phyloP scores from a whole-genome alignment of 2,113 vertebrate species.

The Cryptomyrus ogoouensis region DNA sequence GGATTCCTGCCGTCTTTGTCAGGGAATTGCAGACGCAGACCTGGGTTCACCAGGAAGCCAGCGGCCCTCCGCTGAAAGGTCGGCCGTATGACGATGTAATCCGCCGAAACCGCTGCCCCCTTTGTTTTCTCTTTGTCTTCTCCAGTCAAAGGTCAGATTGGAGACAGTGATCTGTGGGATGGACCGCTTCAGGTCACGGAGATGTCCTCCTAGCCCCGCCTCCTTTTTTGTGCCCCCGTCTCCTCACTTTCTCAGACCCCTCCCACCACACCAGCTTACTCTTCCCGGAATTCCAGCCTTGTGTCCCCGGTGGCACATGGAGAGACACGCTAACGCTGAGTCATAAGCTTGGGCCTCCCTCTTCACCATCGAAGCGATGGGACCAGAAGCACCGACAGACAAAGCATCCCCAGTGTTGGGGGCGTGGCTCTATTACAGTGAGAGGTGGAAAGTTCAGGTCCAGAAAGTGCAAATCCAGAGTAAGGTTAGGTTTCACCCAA shows the following conservation, averaged over 20 bases:
- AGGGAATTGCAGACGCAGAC: constrained; percentile 37
- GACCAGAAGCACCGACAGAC: not conserved
- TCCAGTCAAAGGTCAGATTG: constrained; percentile 23
- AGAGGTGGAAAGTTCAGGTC: too few species aligned
- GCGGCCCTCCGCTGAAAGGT: constrained; percentile 33
- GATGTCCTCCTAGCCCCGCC: not conserved
- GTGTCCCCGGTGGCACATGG: not conserved
- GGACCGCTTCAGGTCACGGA: not conserved
- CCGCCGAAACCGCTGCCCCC: constrained; percentile 31
- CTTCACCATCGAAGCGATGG: not conserved
- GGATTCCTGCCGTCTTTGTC: constrained; percentile 33
- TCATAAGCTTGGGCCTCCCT: not conserved
- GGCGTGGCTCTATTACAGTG: too few species aligned
- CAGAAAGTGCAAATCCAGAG: too few species aligned
- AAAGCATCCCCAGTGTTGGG: not conserved
- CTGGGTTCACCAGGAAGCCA: constrained; percentile 30
- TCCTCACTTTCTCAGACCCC: not conserved
- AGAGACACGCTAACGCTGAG: not conserved
- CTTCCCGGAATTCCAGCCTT: not conserved
- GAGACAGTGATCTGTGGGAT: not conserved
- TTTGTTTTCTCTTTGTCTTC: constrained; percentile 23
- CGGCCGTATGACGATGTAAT: constrained; percentile 27
- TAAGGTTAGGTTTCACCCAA: too few species aligned
- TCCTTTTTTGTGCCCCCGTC: not conserved
- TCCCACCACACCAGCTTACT: not conserved